These are phyloP conservation scores for Sylvilagus floridanus DNA, from an alignment of 2,797 vertebrate species.

Conservation along the genomic window DNA sequence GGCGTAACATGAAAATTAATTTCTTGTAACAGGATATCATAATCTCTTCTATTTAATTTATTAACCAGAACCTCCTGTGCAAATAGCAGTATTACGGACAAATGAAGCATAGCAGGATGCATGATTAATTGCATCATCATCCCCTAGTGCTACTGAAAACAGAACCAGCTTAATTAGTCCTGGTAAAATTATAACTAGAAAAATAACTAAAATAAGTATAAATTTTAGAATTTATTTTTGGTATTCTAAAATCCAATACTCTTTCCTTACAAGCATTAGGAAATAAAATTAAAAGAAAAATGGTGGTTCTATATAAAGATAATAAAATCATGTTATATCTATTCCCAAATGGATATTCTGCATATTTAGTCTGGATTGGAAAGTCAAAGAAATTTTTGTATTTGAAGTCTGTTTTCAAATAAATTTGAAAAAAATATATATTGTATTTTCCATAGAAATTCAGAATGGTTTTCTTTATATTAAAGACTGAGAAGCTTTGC, in stretches of 20 bases:
- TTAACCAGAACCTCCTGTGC: conserved; percentile 33
- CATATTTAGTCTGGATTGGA: not conserved
- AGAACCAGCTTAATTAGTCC: not conserved
- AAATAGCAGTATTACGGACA: not conserved
- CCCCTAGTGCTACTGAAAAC: conserved; percentile 39
- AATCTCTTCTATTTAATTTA: conserved; percentile 41
- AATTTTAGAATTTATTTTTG: conserved; percentile 8
- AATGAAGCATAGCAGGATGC: not conserved
- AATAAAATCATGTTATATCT: no score
- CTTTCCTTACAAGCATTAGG: not conserved
- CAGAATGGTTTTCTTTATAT: not conserved
- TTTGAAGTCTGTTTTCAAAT: not conserved
- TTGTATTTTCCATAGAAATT: not conserved
- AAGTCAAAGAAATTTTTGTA: not conserved
- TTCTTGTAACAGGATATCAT: not conserved
- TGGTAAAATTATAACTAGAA: conserved; percentile 19
- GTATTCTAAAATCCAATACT: not conserved
- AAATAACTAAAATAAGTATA: conserved; percentile 14
- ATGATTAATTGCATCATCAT: not conserved
- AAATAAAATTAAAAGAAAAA: not conserved
- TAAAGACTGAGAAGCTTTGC: not conserved
- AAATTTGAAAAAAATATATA: not conserved
- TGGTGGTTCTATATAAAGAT: not conserved
- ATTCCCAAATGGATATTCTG: not conserved
- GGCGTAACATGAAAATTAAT: conserved; percentile 59